These are phyloP conservation scores for Indicator maculatus DNA, from an alignment of 2,113 vertebrate genomes.

Conservation along the genomic window DNA sequence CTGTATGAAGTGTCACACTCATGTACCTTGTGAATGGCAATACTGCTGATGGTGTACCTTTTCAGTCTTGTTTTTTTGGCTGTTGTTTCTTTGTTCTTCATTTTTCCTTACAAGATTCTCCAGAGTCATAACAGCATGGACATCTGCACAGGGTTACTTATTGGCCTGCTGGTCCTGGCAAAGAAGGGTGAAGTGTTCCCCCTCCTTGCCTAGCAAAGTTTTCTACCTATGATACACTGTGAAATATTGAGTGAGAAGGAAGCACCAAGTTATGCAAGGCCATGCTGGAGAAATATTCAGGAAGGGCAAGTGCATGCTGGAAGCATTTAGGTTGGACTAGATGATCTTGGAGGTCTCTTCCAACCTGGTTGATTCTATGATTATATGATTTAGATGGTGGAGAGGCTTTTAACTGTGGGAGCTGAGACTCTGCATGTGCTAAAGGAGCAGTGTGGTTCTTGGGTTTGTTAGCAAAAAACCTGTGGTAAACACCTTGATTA, in stretches of 20 bases:
- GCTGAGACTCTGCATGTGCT: accelerated
- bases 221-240: neutral
- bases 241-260: neutral
- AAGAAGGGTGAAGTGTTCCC: neutral
- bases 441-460: neutral
- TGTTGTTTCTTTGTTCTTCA: neutral
- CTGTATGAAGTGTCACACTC: neutral
- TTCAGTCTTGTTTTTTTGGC: neutral
- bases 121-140: neutral
- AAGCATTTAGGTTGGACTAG: no score
- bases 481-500: neutral
- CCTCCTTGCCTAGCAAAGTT: neutral
- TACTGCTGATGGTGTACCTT: neutral
- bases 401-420: neutral
- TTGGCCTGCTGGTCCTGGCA: neutral
- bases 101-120: neutral
- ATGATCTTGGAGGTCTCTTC: no score
- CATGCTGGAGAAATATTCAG: neutral
- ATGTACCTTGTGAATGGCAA: neutral
- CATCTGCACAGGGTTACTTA: neutral
- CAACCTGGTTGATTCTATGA: no score
- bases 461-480: neutral
- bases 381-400: no score
- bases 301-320: neutral
- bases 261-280: neutral